Conservation (phyloP, 2,797 vertebrate species). For the Pantherophis vulpinus region DNA sequence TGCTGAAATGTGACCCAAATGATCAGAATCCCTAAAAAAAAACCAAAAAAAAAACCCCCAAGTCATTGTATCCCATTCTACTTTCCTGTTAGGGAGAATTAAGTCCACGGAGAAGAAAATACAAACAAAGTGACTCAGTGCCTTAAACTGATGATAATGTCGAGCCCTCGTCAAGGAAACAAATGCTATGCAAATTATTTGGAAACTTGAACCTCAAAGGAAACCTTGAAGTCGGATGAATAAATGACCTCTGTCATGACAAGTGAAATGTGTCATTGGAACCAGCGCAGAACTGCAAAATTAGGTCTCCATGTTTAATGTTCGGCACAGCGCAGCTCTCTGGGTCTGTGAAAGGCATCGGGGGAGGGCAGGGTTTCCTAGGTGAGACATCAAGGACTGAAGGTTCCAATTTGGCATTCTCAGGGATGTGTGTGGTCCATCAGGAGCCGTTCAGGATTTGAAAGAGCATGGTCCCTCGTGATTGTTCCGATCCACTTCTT, state of each 20-base stretch:
- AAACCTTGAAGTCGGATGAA: neutral
- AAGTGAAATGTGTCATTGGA: neutral
- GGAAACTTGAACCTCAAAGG: neutral
- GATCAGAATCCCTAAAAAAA: constrained; percentile 80
- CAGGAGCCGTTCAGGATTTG: neutral
- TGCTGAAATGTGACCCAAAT: constrained; percentile 91
- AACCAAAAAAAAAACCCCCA: neutral
- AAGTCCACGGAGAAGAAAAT: neutral
- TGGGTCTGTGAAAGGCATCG: neutral
- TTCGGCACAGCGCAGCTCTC: neutral
- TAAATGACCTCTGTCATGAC: neutral
- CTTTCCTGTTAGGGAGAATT: neutral
- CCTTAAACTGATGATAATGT: neutral
- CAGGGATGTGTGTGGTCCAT: neutral
- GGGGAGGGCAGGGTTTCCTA: neutral
- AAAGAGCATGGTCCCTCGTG: too few relatives aligned
- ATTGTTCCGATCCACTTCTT: neutral
- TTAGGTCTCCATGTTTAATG: neutral
- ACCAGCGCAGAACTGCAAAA: too few relatives aligned
- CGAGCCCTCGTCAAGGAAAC: constrained; percentile 4
- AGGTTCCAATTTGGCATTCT: neutral
- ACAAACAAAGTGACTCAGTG: neutral
- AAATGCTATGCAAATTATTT: constrained; percentile 16
- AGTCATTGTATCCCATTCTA: accelerated
- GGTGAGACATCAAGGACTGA: neutral